These are phyloP conservation scores for Kryptopterus vitreolus DNA, from an alignment of 2,797 vertebrate genomes.

Conservation along the genomic window DNA sequence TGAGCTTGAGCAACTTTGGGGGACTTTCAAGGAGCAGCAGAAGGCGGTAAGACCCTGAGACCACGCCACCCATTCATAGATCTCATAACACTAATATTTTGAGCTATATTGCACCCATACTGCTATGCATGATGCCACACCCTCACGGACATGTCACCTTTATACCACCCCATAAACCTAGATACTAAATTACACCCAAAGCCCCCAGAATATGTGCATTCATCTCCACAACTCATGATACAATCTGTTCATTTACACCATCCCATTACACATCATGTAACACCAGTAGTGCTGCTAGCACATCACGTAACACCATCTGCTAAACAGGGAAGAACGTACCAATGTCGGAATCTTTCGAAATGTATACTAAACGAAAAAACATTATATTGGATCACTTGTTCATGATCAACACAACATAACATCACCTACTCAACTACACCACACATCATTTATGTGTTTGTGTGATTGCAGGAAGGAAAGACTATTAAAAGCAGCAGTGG, in stretches of 20 bases:
- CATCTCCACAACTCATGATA: not conserved
- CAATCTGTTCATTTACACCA: no score
- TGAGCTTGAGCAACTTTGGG: conserved; percentile 94
- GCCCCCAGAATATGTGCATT: not conserved
- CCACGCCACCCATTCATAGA: not conserved
- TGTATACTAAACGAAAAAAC: no score
- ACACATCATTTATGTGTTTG: not conserved
- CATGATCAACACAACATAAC: not conserved
- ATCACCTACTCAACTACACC: not conserved
- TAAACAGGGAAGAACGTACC: no score
- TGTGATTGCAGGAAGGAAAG: conserved; percentile 86
- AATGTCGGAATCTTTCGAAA: no score
- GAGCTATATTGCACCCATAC: no score
- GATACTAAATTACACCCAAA: not conserved
- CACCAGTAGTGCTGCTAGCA: no score
- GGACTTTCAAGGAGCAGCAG: conserved; percentile 94
- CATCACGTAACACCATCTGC: no score
- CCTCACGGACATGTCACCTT: not conserved
- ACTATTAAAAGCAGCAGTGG: conserved; percentile 95
- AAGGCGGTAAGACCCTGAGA: conserved; percentile 80
- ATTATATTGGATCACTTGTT: no score
- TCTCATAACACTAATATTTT: no score
- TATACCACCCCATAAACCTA: not conserved
- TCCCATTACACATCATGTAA: no score
- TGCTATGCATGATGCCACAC: not conserved